Conservation (phyloP, 2,797 vertebrate genomes). For the Odontamblyopus rebecca region DNA sequence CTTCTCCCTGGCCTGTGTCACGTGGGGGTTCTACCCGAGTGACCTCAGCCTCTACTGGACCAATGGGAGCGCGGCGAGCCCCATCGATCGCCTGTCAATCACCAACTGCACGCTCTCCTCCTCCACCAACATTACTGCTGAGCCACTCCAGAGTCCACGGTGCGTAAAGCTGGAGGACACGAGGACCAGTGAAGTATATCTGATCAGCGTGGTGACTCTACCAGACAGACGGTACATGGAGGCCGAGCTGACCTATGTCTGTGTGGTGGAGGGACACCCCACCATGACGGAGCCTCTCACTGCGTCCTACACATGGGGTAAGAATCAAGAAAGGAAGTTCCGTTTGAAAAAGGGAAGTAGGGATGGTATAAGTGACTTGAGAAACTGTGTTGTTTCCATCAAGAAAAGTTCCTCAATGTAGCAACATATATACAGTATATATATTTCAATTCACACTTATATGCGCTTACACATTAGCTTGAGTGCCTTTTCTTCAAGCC, state of each 20-base stretch:
- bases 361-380: background rate
- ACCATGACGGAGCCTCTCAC: conserved; percentile 36
- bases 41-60: conserved; percentile 60
- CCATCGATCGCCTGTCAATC: conserved; percentile 43
- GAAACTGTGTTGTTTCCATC: background rate
- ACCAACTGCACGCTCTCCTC: conserved; percentile 48
- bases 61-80: conserved; percentile 24
- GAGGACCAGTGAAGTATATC: conserved; percentile 27
- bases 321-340: conserved; percentile 7
- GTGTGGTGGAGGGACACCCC: conserved; percentile 54
- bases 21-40: conserved; percentile 58
- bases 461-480: too few species aligned
- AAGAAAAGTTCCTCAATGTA: background rate
- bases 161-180: conserved; percentile 52
- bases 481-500: too few species aligned
- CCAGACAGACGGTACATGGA: conserved; percentile 34
- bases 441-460: too few species aligned
- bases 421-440: background rate
- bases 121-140: conserved; percentile 3
- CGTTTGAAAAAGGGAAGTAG: background rate
- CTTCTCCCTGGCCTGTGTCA: conserved; percentile 59
- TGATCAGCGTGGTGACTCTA: conserved; percentile 51
- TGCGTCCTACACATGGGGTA: conserved; percentile 57
- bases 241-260: conserved; percentile 48
- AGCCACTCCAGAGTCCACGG: conserved; percentile 12